phyloP scores from a whole-genome alignment of 2,888 invertebrate genomes.

The Ptilodon capucinus region DNA sequence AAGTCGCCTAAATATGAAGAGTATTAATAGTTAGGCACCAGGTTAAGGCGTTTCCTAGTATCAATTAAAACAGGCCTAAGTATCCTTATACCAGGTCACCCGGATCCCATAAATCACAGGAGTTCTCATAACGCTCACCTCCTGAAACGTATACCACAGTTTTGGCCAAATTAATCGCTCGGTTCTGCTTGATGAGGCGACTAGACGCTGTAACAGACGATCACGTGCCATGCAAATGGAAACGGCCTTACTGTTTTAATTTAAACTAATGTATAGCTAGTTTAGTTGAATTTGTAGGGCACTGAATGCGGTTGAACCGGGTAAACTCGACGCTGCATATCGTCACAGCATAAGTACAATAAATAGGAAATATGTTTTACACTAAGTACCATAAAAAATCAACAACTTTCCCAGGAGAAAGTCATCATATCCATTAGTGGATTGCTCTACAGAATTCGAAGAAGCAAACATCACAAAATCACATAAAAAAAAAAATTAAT shows the following conservation, averaged over 20 bases:
- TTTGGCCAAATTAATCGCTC: slow-evolving; percentile 64
- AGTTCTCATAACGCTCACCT: slow-evolving; percentile 19
- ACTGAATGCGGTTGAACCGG: neutral
- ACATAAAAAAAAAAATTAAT: too few species aligned
- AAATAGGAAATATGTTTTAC: too few species aligned
- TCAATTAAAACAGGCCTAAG: too few species aligned
- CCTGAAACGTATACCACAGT: slow-evolving; percentile 29
- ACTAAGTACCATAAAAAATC: too few species aligned
- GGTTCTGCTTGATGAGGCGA: slow-evolving; percentile 65
- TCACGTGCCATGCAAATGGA: slow-evolving; percentile 80
- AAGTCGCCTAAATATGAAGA: too few species aligned
- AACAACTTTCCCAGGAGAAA: too few species aligned
- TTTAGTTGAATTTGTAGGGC: slow-evolving; percentile 43
- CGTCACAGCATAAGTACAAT: too few species aligned
- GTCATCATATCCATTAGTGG: too few species aligned
- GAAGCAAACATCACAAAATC: too few species aligned
- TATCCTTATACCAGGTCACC: neutral
- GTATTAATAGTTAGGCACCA: too few species aligned
- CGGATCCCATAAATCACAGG: neutral
- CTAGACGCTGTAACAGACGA: slow-evolving; percentile 75
- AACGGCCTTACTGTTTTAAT: slow-evolving; percentile 68
- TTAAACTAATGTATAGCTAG: slow-evolving; percentile 50
- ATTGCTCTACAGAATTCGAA: too few species aligned
- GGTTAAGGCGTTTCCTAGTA: too few species aligned
- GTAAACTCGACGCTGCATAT: neutral